These are phyloP conservation scores for Apodemus sylvaticus DNA, from an alignment of 2,113 vertebrate genomes.

Conservation along the genomic window DNA sequence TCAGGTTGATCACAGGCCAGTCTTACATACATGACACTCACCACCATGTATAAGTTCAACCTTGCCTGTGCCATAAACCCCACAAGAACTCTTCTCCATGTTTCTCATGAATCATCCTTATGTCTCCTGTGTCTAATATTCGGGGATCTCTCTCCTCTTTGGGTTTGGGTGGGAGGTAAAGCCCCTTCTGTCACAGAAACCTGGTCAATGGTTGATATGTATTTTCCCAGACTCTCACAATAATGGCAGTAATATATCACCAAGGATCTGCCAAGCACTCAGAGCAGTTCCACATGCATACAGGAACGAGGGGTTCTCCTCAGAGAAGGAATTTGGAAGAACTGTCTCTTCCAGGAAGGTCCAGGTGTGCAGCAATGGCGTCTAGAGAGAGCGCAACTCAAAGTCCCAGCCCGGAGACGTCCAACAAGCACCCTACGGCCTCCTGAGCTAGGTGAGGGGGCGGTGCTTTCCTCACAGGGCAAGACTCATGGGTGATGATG, in stretches of 20 bases:
- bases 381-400: not conserved
- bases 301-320: not conserved
- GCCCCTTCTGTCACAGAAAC: not conserved
- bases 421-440: no score
- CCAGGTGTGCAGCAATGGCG: no score
- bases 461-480: not conserved
- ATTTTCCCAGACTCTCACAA: not conserved
- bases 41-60: no score
- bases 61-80: not conserved
- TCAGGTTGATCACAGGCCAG: not conserved
- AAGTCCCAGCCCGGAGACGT: not conserved
- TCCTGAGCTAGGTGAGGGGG: accelerated
- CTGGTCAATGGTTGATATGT: not conserved
- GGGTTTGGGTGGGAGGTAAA: not conserved
- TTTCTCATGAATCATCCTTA: not conserved
- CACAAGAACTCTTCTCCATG: not conserved
- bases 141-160: not conserved
- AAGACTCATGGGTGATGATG: not conserved
- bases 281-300: not conserved
- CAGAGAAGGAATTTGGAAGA: not conserved
- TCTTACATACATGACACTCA: not conserved
- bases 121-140: not conserved
- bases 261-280: not conserved
- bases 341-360: not conserved
- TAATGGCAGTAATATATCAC: accelerated